Evolutionary conservation across 2,113 vertebrate species (phyloP).

Genomic region (Collichthys lucidus): DNA sequence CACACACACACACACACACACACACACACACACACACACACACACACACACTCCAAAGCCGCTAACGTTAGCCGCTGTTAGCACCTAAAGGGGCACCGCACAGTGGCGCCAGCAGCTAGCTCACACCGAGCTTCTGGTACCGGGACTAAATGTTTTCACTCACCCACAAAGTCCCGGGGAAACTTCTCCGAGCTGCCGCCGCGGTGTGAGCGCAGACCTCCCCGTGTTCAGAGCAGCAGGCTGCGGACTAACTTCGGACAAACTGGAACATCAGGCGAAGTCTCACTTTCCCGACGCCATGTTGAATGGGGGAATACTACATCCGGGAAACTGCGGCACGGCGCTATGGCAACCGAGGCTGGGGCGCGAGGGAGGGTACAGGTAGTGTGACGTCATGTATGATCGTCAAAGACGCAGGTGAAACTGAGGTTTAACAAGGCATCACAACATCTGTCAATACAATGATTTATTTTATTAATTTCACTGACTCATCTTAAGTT

Average conservation of each 20-base stretch:
- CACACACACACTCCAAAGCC: neutral
- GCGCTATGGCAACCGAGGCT: slow-evolving; percentile 74
- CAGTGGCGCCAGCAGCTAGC: slow-evolving; percentile 58
- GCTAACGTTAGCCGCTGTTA: slow-evolving; percentile 74
- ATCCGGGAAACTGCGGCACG: slow-evolving; percentile 79
- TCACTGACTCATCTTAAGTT: too few relatives aligned
- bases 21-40: neutral
- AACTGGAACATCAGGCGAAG: slow-evolving; percentile 77
- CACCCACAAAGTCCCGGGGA: slow-evolving; percentile 41
- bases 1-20: neutral
- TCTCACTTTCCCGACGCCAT: slow-evolving; percentile 84
- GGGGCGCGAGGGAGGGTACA: neutral
- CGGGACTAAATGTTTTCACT: slow-evolving; percentile 23
- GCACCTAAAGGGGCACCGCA: slow-evolving; percentile 44
- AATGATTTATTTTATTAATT: too few relatives aligned
- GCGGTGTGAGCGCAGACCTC: neutral
- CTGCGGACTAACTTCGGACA: slow-evolving; percentile 57
- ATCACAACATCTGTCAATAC: too few relatives aligned
- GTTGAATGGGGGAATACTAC: slow-evolving; percentile 73
- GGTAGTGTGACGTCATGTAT: too few relatives aligned
- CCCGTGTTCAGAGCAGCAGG: slow-evolving; percentile 8
- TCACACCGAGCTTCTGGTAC: slow-evolving; percentile 2
- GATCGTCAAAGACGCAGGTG: too few relatives aligned
- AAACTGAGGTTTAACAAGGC: too few relatives aligned
- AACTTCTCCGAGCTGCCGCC: slow-evolving; percentile 23